A percentile compares a stretch with the other conserved stretches of the same genome.
Conservation (phyloP, 1,140 invertebrate species). For the Anagrus nilaparvatae region DNA sequence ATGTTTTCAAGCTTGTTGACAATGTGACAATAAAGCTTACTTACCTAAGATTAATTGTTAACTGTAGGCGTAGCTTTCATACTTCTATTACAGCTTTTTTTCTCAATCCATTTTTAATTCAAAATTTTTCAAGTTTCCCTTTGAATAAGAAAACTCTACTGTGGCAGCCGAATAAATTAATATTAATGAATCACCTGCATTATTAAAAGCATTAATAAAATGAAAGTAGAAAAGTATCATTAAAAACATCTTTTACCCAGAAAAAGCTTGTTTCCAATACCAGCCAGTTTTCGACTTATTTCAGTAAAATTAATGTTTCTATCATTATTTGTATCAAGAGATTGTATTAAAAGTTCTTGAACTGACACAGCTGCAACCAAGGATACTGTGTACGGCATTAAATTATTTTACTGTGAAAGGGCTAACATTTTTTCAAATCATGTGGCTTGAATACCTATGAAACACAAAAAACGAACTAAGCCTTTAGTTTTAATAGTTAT, state of each 20-base stretch:
- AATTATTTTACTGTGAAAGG: constrained; percentile 72
- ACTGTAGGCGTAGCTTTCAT: constrained; percentile 78
- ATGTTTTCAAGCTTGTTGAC: no score
- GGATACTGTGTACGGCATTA: constrained; percentile 78
- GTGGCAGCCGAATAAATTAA: constrained; percentile 78
- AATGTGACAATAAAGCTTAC: constrained; percentile 7
- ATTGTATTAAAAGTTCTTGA: constrained; percentile 61
- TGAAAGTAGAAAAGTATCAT: no score
- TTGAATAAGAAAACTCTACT: constrained; percentile 61
- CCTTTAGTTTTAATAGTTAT: no score
- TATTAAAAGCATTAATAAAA: constrained; percentile 17
- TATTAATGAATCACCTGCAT: constrained; percentile 77
- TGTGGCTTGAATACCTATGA: no score
- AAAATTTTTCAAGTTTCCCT: constrained; percentile 60
- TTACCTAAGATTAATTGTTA: constrained; percentile 69
- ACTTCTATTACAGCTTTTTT: constrained; percentile 86
- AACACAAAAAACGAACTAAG: constrained; percentile 85
- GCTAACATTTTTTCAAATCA: constrained; percentile 92
- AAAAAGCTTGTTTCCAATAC: constrained; percentile 58
- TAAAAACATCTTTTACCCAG: constrained; percentile 49
- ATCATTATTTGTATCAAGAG: constrained; percentile 25
- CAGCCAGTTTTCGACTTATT: constrained; percentile 60
- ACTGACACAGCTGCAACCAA: constrained; percentile 89
- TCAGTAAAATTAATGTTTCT: constrained; percentile 40
- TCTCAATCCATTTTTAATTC: constrained; percentile 66